A percentile compares a stretch with the other conserved stretches of the same genome.
Conservation (phyloP, 2,888 invertebrate species). For the Nymphalis urticae region DNA sequence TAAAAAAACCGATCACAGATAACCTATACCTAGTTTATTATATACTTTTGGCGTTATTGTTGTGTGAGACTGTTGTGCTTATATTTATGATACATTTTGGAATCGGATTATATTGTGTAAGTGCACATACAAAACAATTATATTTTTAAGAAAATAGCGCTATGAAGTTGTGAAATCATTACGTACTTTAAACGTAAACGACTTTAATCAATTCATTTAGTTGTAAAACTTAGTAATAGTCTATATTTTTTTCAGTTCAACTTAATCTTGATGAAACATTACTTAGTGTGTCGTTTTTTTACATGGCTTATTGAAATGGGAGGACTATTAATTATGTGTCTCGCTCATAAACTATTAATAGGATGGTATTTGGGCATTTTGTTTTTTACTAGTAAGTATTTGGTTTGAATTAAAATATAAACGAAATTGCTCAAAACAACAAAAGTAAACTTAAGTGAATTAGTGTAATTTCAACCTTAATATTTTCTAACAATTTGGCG, state of each 20-base stretch:
- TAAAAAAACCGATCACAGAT: constrained; percentile 13
- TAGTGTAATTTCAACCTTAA: too few species aligned
- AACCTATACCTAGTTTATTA: constrained; percentile 37
- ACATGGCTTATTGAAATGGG: constrained; percentile 47
- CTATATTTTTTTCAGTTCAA: constrained; percentile 42
- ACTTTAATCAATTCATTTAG: too few species aligned
- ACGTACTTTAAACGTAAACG: too few species aligned
- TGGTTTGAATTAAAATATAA: neutral
- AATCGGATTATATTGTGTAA: constrained; percentile 46
- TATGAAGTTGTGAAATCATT: neutral
- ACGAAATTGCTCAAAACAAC: too few species aligned
- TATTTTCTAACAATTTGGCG: too few species aligned
- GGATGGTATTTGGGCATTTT: constrained; percentile 57
- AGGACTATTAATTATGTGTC: constrained; percentile 40
- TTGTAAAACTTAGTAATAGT: too few species aligned
- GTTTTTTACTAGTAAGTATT: constrained; percentile 53
- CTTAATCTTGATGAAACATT: constrained; percentile 42
- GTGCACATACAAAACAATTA: constrained; percentile 22
- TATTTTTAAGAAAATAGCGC: neutral
- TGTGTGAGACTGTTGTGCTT: constrained; percentile 45
- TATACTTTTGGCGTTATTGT: constrained; percentile 41
- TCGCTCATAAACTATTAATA: constrained; percentile 47
- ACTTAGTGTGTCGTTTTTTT: constrained; percentile 47
- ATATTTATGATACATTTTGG: constrained; percentile 42
- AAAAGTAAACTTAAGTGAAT: too few species aligned